phyloP scores from a whole-genome alignment of 1,140 invertebrate species.

The Drusus annulatus region DNA sequence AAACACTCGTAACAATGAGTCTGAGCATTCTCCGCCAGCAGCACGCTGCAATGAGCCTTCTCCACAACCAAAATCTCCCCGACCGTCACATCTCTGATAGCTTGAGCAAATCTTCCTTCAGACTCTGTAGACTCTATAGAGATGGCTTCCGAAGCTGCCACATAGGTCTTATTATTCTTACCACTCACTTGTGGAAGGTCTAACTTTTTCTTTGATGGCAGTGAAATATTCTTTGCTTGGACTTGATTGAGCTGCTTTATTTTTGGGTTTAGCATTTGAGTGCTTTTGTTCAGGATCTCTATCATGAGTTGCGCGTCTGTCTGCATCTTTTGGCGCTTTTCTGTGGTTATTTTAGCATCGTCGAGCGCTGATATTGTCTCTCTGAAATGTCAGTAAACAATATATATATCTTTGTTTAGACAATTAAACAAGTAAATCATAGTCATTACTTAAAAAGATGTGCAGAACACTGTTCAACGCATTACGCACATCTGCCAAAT shows the following conservation, averaged over 20 bases:
- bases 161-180: constrained; percentile 71
- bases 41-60: constrained; percentile 80
- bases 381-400: constrained; percentile 62
- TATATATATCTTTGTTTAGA: not conserved
- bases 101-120: constrained; percentile 74
- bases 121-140: constrained; percentile 69
- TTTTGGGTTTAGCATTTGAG: constrained; percentile 64
- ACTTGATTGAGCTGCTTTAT: constrained; percentile 61
- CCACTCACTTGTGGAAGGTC: constrained; percentile 65
- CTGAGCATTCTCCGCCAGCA: constrained; percentile 79
- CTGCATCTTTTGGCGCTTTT: constrained; percentile 77
- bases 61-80: constrained; percentile 82
- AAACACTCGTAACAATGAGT: constrained; percentile 88
- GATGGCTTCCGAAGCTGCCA: constrained; percentile 73
- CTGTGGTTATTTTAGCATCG: constrained; percentile 75
- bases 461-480: no score
- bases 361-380: constrained; percentile 77
- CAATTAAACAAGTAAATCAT: no score
- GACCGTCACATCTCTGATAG: constrained; percentile 75
- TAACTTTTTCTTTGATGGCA: constrained; percentile 61
- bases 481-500: no score
- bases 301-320: constrained; percentile 82
- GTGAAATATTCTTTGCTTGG: constrained; percentile 62
- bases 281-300: constrained; percentile 76
- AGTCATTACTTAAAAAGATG: no score